Evolutionary conservation across 2,113 vertebrate species (phyloP).

Genomic region (Coreoperca whiteheadi): DNA sequence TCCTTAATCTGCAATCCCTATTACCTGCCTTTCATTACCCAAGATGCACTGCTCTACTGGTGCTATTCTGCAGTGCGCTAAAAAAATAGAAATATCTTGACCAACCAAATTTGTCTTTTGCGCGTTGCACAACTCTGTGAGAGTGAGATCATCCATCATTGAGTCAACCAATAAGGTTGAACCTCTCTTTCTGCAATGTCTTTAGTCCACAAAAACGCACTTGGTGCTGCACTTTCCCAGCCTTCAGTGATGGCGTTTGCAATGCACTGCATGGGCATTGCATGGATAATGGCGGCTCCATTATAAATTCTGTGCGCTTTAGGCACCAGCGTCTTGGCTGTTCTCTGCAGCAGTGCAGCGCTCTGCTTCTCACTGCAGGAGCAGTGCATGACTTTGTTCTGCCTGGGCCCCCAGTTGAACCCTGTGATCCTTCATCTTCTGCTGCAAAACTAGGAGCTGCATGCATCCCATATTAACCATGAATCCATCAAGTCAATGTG

Average conservation of each 20-base stretch:
- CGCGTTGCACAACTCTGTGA: slow-evolving; percentile 62
- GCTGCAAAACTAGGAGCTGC: slow-evolving; percentile 29
- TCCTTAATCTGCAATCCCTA: slow-evolving; percentile 65
- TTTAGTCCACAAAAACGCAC: slow-evolving; percentile 40
- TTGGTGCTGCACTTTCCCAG: slow-evolving; percentile 15
- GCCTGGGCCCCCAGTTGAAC: slow-evolving; percentile 53
- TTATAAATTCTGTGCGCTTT: slow-evolving; percentile 47
- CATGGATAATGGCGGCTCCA: slow-evolving; percentile 42
- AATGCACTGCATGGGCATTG: slow-evolving; percentile 27
- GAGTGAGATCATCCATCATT: slow-evolving; percentile 76
- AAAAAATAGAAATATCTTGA: slow-evolving; percentile 73
- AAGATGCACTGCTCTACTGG: slow-evolving; percentile 64
- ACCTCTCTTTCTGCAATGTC: slow-evolving; percentile 60
- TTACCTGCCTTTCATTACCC: slow-evolving; percentile 68
- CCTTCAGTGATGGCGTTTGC: slow-evolving; percentile 43
- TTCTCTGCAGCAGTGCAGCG: slow-evolving; percentile 79
- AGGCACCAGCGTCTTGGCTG: slow-evolving; percentile 54
- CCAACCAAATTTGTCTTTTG: slow-evolving; percentile 68
- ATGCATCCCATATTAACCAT: slow-evolving; percentile 38
- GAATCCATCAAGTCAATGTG: slow-evolving; percentile 7
- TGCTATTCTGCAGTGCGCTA: slow-evolving; percentile 78
- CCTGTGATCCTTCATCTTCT: slow-evolving; percentile 34
- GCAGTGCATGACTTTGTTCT: slow-evolving; percentile 56
- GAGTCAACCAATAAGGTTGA: slow-evolving; percentile 65
- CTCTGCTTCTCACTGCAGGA: slow-evolving; percentile 70